Percentiles rank a stretch among this genome's conserved stretches.
Conservation (phyloP, 2,888 invertebrate genomes). For the Dasypolia templi region DNA sequence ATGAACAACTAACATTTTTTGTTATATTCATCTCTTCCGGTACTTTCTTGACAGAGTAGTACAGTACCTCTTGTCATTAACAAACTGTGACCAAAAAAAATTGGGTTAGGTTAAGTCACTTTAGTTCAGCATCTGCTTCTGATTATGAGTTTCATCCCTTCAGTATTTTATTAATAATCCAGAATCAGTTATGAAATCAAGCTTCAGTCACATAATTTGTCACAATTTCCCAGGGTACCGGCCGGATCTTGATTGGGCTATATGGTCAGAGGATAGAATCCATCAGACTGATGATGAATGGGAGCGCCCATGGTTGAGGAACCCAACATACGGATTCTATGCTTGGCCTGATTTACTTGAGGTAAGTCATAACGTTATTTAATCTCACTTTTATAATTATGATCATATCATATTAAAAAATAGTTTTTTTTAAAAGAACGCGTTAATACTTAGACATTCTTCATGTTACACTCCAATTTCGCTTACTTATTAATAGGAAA, state of each 20-base stretch:
- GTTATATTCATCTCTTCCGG: no score
- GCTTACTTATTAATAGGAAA: background rate
- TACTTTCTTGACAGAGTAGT: no score
- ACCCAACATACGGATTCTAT: conserved; percentile 92
- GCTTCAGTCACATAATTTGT: background rate
- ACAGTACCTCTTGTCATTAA: background rate
- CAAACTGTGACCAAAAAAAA: background rate
- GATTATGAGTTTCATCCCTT: background rate
- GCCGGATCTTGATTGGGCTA: conserved; percentile 93
- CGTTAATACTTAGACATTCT: background rate
- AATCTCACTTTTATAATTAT: background rate
- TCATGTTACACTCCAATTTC: background rate
- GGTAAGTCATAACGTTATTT: conserved; percentile 76
- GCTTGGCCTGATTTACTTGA: conserved; percentile 90
- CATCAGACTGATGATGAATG: conserved; percentile 93
- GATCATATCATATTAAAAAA: no score
- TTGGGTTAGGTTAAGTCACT: background rate
- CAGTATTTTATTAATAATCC: background rate
- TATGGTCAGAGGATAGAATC: conserved; percentile 91
- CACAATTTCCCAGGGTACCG: conserved; percentile 88
- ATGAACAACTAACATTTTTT: no score
- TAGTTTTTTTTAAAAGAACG: background rate
- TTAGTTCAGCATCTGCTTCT: background rate
- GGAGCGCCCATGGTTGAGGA: conserved; percentile 93
- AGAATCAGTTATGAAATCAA: background rate